Evolutionary conservation across 2,113 vertebrate genomes (phyloP).

Genomic region (Gila orcuttii): DNA sequence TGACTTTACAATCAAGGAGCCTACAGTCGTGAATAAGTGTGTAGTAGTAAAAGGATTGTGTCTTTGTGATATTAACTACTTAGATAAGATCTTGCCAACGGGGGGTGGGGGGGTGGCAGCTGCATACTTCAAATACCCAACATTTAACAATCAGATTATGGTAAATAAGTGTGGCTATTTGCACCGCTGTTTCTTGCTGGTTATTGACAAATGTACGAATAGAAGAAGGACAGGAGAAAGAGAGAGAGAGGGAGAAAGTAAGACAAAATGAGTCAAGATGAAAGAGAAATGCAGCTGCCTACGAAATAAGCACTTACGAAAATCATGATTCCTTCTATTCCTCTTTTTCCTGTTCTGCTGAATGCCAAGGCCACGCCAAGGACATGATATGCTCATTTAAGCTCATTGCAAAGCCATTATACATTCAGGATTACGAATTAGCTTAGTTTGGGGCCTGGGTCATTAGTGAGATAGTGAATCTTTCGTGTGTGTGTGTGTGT

Average conservation of each 20-base stretch:
- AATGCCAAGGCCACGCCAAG: slow-evolving; percentile 52
- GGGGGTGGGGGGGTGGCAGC: slow-evolving; percentile 40
- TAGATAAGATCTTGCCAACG: slow-evolving; percentile 49
- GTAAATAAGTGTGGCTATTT: slow-evolving; percentile 49
- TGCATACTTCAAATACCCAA: slow-evolving; percentile 47
- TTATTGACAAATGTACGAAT: slow-evolving; percentile 35
- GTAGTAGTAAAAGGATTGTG: slow-evolving; percentile 49
- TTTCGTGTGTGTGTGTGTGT: too few relatives aligned
- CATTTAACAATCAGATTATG: slow-evolving; percentile 57
- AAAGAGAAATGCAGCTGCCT: slow-evolving; percentile 32
- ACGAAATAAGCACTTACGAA: slow-evolving; percentile 45
- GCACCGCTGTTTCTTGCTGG: slow-evolving; percentile 25
- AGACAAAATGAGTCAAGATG: slow-evolving; percentile 1
- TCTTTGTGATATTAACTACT: slow-evolving; percentile 55
- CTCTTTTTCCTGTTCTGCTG: neutral
- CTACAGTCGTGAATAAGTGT: slow-evolving; percentile 41
- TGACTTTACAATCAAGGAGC: slow-evolving; percentile 49
- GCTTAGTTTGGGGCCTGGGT: slow-evolving; percentile 40
- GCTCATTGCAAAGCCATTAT: slow-evolving; percentile 44
- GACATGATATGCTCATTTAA: slow-evolving; percentile 42
- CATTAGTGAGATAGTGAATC: slow-evolving; percentile 40
- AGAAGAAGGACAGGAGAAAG: slow-evolving; percentile 8
- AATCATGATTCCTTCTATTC: slow-evolving; percentile 23
- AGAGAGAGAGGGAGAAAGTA: neutral
- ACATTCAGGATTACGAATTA: slow-evolving; percentile 39